These are phyloP conservation scores for Macrophya alboannulata DNA, from an alignment of 2,888 invertebrate genomes.

Conservation along the genomic window DNA sequence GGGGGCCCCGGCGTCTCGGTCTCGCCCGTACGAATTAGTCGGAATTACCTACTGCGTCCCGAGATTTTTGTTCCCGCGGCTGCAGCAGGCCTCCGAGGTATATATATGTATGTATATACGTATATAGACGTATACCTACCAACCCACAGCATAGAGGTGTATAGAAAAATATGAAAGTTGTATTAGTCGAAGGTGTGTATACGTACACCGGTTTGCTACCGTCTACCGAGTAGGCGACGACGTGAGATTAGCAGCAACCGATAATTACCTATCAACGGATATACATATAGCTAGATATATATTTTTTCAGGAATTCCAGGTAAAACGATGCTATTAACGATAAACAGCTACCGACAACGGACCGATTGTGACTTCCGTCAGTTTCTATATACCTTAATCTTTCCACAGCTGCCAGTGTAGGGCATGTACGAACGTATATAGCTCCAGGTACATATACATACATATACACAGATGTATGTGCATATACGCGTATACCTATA, in stretches of 20 bases:
- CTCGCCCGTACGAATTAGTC: constrained; percentile 51
- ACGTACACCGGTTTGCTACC: constrained; percentile 16
- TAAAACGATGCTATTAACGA: constrained; percentile 52
- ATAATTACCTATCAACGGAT: constrained; percentile 52
- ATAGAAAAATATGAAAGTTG: background rate
- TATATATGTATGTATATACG: background rate
- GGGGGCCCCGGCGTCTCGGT: constrained; percentile 27
- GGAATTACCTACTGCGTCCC: constrained; percentile 47
- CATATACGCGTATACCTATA: background rate
- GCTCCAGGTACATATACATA: background rate
- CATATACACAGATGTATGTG: background rate
- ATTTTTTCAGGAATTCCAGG: constrained; percentile 34
- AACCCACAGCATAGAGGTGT: background rate
- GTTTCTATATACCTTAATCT: background rate
- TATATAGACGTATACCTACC: background rate
- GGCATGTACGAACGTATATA: too few relatives aligned
- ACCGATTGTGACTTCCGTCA: constrained; percentile 35
- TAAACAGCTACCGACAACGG: constrained; percentile 51
- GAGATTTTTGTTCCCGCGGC: constrained; percentile 30
- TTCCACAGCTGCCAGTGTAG: background rate
- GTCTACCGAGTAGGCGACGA: constrained; percentile 50
- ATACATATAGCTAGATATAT: background rate
- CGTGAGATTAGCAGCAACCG: constrained; percentile 53
- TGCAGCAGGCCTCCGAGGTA: background rate
- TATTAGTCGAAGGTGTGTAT: background rate